Percentiles rank a stretch among this genome's conserved stretches.
phyloP scores from a whole-genome alignment of 1,140 invertebrate genomes.

The Luehdorfia chinensis region DNA sequence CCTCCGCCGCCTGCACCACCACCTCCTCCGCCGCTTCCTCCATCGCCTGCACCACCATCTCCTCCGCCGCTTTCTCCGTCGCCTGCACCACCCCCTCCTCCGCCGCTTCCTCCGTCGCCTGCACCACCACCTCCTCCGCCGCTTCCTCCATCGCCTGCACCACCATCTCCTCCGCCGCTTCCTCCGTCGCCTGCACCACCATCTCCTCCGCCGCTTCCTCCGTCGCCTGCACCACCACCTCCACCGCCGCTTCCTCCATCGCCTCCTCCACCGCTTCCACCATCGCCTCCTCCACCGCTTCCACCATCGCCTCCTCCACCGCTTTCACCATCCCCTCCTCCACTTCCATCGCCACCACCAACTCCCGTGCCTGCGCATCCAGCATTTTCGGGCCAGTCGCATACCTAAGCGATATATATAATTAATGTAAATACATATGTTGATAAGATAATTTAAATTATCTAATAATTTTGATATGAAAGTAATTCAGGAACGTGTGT shows the following conservation, averaged over 20 bases:
- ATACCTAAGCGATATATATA: constrained; percentile 27
- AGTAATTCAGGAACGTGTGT: too few relatives aligned
- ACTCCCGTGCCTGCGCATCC: constrained; percentile 19
- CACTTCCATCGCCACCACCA: neutral
- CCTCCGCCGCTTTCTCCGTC: neutral
- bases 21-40: constrained; percentile 1
- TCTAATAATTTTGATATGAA: too few relatives aligned
- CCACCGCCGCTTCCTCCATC: neutral
- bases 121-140: neutral
- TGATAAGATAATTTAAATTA: too few relatives aligned
- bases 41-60: neutral
- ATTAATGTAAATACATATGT: neutral
- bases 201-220: constrained; percentile 1
- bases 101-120: neutral
- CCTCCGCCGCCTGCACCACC: constrained; percentile 10
- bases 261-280: constrained; percentile 3
- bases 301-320: constrained; percentile 2
- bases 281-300: neutral
- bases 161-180: neutral
- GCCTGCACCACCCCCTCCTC: neutral
- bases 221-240: constrained; percentile 1
- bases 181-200: neutral
- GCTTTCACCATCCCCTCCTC: neutral
- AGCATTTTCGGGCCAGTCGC: constrained; percentile 32
- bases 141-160: neutral